A percentile compares a stretch with the other conserved stretches of the same genome.
Evolutionary conservation across 2,888 invertebrate genomes (phyloP).

Genomic region (Heliconius ismenius): DNA sequence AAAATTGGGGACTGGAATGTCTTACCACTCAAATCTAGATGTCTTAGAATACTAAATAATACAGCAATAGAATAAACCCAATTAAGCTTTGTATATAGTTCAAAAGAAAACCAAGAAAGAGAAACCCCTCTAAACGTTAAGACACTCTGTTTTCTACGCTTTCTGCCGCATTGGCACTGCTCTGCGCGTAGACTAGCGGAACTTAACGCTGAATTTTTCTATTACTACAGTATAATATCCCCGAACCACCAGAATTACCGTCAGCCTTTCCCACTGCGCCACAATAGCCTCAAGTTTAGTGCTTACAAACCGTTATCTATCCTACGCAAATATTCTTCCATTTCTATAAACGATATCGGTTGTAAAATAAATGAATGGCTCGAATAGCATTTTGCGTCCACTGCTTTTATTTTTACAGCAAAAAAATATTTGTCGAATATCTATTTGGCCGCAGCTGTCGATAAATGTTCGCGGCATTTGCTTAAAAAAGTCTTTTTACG

Average conservation of each 20-base stretch:
- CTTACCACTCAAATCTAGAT: too few relatives aligned
- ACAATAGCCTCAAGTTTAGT: neutral
- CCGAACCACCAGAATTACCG: neutral
- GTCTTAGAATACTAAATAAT: too few relatives aligned
- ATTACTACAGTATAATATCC: too few relatives aligned
- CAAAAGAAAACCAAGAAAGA: too few relatives aligned
- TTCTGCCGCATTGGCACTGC: too few relatives aligned
- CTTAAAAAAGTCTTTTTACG: neutral
- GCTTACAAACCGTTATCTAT: neutral
- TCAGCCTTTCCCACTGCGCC: neutral
- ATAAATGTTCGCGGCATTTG: constrained; percentile 15
- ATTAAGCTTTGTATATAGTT: too few relatives aligned
- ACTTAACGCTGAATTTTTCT: too few relatives aligned
- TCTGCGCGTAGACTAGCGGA: too few relatives aligned
- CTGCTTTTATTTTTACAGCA: constrained; percentile 7
- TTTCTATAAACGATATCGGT: constrained; percentile 10
- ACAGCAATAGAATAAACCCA: too few relatives aligned
- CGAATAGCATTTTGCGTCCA: constrained; percentile 3
- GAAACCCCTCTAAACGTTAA: too few relatives aligned
- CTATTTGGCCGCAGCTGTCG: constrained; percentile 26
- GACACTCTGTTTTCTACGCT: too few relatives aligned
- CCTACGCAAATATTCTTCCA: neutral
- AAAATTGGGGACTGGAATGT: neutral
- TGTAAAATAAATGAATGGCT: constrained; percentile 21
- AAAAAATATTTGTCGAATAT: constrained; percentile 19